Conservation (phyloP, 2,888 invertebrate species). For the Phymatocera aterrima region DNA sequence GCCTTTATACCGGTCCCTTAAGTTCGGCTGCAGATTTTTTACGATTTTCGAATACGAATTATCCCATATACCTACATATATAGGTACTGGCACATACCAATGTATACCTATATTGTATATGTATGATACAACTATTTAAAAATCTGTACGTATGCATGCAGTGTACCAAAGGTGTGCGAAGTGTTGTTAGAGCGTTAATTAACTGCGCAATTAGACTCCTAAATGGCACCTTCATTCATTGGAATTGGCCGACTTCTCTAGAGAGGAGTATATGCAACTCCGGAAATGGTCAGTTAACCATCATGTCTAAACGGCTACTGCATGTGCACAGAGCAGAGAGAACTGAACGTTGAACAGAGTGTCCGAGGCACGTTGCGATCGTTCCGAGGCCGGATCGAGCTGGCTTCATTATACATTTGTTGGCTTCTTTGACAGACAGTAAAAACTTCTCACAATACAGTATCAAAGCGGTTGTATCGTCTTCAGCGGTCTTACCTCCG, state of each 20-base stretch:
- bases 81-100: too few species aligned
- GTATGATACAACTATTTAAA: not conserved
- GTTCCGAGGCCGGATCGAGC: not conserved
- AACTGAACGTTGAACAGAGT: constrained; percentile 20
- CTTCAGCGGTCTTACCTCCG: not conserved
- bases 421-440: not conserved
- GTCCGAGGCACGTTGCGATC: constrained; percentile 11
- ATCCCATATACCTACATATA: too few species aligned
- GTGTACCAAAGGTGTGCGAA: not conserved
- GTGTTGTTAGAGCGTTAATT: not conserved
- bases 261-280: constrained; percentile 25
- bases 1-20: not conserved
- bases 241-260: constrained; percentile 25
- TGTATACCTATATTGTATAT: not conserved
- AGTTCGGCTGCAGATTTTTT: constrained; percentile 8
- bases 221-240: constrained; percentile 39
- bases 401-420: constrained; percentile 27
- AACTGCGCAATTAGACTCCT: constrained; percentile 12
- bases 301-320: constrained; percentile 26
- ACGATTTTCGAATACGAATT: not conserved
- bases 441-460: constrained; percentile 10
- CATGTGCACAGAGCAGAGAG: constrained; percentile 32
- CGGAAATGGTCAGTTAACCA: constrained; percentile 43
- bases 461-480: not conserved
- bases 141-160: not conserved